phyloP scores from a whole-genome alignment of 2,113 vertebrate genomes.

The Lates calcarifer region DNA sequence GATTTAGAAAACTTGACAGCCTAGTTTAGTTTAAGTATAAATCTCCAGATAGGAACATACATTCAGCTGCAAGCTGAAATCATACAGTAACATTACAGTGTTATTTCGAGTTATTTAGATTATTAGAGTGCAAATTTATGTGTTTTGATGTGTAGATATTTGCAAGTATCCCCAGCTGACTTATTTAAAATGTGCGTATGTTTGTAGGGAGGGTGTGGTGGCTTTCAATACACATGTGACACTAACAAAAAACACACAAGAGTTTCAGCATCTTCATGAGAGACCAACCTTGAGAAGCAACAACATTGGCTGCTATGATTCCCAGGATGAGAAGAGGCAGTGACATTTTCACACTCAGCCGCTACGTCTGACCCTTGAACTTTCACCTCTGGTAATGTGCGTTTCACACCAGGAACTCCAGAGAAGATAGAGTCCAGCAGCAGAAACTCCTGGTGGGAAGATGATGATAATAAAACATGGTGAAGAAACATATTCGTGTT shows the following conservation, averaged over 20 bases:
- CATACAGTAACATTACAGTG: background rate
- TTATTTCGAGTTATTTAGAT: no score
- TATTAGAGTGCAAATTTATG: background rate
- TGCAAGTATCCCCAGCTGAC: background rate
- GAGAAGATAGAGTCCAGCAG: slow-evolving; percentile 13
- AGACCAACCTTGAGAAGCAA: slow-evolving; percentile 77
- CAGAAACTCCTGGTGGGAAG: slow-evolving; percentile 28
- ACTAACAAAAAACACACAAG: background rate
- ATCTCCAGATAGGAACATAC: background rate
- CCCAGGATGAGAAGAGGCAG: slow-evolving; percentile 72
- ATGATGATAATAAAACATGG: background rate
- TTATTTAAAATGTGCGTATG: background rate
- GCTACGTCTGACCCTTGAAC: slow-evolving; percentile 58
- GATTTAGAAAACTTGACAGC: background rate
- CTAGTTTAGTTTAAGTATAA: background rate
- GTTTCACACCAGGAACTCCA: slow-evolving; percentile 49
- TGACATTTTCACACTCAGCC: slow-evolving; percentile 72
- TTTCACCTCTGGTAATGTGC: slow-evolving; percentile 60
- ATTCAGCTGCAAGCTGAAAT: background rate
- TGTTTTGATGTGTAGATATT: background rate
- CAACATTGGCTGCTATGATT: slow-evolving; percentile 58
- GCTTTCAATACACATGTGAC: background rate
- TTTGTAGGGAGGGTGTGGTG: background rate
- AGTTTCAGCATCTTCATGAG: background rate
- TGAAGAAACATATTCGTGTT: background rate